Base-by-base conservation (phyloP, 2,888 invertebrate species). In the Sycophila texana region DNA sequence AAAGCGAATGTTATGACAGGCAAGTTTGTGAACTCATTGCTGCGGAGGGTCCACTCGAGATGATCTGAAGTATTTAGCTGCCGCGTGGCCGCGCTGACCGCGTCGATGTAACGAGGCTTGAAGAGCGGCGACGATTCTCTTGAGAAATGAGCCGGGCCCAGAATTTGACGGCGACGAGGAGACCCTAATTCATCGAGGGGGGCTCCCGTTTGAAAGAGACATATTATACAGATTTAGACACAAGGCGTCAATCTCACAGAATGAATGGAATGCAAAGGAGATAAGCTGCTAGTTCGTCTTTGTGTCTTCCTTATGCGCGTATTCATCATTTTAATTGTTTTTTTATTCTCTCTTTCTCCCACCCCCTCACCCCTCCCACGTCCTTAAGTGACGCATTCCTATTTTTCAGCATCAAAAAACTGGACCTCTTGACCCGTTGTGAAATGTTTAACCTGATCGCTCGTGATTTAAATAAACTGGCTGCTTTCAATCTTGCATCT, bases 161-260 rank as follows among this genome's bases (percentile, higher is more conserved):
- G 26, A 30, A 47, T 72, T 58, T 74, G 71, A 66, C 65, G 70
- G 66, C 66, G 47, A 66, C 47, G 51, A 77, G 60, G 63, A 61
- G 74, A 82, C 82, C 81, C 81, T 81, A 80, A 81, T 82, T 79
- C 78, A 80, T 81, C 75, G 70, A 72, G 65, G 71, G 67, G 60
- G 67, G 60, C 66, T 70, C 65, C 78, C 71, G 72, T 79, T 74
- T 77, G 71, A 80, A 72, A 75, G 72, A 80, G 77, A 80, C 68
- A 72, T 80, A 80, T 80, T 77, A 75, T 67, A 72, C 73, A 73
- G 58, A 67, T 66, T 77, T 55, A 67, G 60, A 67, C 73, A 70
- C 67, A 51, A 78, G 72, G 72, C 77, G 72, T 78, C 77, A 78
- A 78, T 66, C 77, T 78, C 57, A 14, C 30, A 26, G 66, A 68